Evolutionary conservation across 2,113 vertebrate species (phyloP).

Genomic region (Lampris incognitus): DNA sequence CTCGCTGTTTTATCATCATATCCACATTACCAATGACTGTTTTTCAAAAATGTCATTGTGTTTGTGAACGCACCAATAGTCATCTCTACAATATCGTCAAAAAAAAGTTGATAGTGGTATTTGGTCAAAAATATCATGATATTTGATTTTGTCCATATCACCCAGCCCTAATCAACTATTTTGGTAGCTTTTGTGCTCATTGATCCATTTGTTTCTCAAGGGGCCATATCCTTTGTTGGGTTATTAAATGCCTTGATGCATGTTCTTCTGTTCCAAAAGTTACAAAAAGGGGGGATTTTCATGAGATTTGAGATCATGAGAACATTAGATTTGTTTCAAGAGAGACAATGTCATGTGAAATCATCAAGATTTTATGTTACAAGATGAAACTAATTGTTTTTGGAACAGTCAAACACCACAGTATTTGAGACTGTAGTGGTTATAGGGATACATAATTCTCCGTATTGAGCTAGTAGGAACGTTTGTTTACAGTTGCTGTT

Average conservation of each 20-base stretch:
- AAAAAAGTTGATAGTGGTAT: too few species aligned
- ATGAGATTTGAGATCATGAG: neutral
- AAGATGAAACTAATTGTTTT: conserved; percentile 7
- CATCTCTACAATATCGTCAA: too few species aligned
- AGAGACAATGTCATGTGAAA: neutral
- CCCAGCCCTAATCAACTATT: conserved; percentile 28
- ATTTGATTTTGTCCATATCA: too few species aligned
- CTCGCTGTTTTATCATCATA: too few species aligned
- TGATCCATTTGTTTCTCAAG: conserved; percentile 53
- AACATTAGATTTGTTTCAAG: neutral
- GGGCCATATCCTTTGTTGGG: conserved; percentile 25
- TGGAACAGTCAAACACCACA: neutral
- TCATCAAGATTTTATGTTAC: neutral
- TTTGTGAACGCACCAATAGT: too few species aligned
- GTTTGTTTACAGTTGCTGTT: too few species aligned
- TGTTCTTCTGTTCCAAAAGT: conserved; percentile 18
- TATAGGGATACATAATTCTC: too few species aligned
- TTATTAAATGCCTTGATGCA: conserved; percentile 25
- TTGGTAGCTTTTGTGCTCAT: conserved; percentile 46
- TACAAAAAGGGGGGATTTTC: conserved; percentile 8
- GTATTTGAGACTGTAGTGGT: neutral
- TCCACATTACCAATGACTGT: too few species aligned
- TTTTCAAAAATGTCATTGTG: too few species aligned
- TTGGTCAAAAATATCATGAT: too few species aligned
- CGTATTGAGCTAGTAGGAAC: too few species aligned